Conservation (phyloP, 2,888 invertebrate species). For the Sarcophaga rosellei region DNA sequence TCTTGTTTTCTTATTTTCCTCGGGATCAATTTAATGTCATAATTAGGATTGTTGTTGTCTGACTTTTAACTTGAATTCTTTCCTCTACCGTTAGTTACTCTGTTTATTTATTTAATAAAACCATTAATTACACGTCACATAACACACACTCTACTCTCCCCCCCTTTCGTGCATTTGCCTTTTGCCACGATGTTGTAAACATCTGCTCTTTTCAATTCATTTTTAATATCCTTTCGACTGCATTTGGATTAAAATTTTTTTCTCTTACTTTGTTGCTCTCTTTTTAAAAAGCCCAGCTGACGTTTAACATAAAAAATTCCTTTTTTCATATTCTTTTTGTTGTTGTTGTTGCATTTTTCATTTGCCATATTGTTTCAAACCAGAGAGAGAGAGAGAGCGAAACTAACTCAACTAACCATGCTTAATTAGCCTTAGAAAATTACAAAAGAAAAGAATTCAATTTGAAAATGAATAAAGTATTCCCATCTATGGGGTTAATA, state of each 20-base stretch:
- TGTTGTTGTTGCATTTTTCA: too few relatives aligned
- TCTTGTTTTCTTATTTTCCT: too few relatives aligned
- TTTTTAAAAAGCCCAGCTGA: constrained; percentile 39
- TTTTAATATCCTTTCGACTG: neutral
- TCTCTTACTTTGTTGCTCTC: neutral
- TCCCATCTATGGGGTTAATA: neutral
- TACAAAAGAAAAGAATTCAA: neutral
- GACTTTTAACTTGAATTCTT: neutral
- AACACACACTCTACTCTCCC: neutral
- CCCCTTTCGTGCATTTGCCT: too few relatives aligned
- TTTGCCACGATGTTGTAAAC: neutral
- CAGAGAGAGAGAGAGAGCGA: neutral
- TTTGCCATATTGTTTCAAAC: too few relatives aligned
- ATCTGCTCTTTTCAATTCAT: neutral
- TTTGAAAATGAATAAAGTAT: neutral
- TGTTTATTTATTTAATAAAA: constrained; percentile 36
- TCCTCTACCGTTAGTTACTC: constrained; percentile 25
- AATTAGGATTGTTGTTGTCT: neutral
- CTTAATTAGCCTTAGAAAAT: neutral
- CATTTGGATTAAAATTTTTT: neutral
- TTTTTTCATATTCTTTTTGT: neutral
- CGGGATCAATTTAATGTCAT: neutral
- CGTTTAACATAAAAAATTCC: constrained; percentile 5
- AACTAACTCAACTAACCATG: neutral
- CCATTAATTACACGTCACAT: constrained; percentile 8